These are phyloP conservation scores for Tokudaia tokunoshimensis DNA, from an alignment of 2,797 vertebrate species.

Conservation along the genomic window DNA sequence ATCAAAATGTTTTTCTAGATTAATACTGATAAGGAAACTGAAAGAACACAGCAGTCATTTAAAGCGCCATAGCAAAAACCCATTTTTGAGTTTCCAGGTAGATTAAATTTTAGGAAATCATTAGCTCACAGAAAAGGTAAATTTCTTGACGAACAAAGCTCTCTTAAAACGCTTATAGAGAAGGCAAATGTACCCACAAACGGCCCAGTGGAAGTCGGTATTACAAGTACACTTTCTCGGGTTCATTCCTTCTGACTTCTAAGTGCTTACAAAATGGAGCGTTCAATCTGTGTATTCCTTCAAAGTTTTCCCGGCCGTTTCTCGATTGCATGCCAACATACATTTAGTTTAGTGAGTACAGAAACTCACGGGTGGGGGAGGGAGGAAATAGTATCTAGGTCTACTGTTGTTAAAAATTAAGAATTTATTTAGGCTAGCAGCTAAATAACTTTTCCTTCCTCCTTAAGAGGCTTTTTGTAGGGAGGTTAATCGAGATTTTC, in stretches of 20 bases:
- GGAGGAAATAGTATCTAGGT: background rate
- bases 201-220: background rate
- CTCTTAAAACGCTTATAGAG: background rate
- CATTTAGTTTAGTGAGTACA: background rate
- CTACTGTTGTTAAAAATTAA: slow-evolving; percentile 37
- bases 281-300: slow-evolving; percentile 20
- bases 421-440: slow-evolving; percentile 24
- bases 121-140: slow-evolving; percentile 15
- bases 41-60: slow-evolving; percentile 11
- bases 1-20: slow-evolving; percentile 16
- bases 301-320: background rate
- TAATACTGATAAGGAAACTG: background rate
- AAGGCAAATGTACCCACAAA: background rate
- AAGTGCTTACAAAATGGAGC: background rate
- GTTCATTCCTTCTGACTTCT: background rate
- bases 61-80: background rate
- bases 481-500: slow-evolving; percentile 34
- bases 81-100: slow-evolving; percentile 26
- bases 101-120: slow-evolving; percentile 15
- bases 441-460: slow-evolving; percentile 40
- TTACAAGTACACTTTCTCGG: background rate
- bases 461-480: slow-evolving; percentile 25
- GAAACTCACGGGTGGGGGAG: background rate
- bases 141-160: background rate
- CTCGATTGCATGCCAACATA: background rate